Conservation (phyloP, 2,888 invertebrate species). For the Osmoderma eremita region DNA sequence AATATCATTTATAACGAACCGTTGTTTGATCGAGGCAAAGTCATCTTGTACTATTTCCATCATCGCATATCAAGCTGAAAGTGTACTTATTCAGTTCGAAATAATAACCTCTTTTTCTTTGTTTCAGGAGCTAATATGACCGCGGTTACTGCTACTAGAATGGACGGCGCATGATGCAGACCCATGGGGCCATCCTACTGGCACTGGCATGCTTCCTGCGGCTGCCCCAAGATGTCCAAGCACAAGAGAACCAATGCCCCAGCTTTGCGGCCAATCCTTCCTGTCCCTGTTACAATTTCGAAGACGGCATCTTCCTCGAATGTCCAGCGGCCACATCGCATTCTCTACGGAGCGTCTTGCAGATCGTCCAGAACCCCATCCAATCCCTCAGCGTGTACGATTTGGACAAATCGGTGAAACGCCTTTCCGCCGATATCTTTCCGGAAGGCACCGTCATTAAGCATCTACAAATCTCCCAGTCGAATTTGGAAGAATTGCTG, state of each 20-base stretch:
- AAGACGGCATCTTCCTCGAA: constrained; percentile 89
- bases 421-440: constrained; percentile 79
- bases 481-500: constrained; percentile 72
- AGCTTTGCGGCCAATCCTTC: constrained; percentile 80
- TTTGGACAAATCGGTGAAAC: constrained; percentile 82
- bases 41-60: no score
- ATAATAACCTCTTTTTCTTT: constrained; percentile 4
- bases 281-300: constrained; percentile 92
- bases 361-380: constrained; percentile 74
- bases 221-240: constrained; percentile 17
- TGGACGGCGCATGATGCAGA: constrained; percentile 29
- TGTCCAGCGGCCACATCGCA: constrained; percentile 84
- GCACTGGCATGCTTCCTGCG: constrained; percentile 33
- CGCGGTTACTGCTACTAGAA: constrained; percentile 4
- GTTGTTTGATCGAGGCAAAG: no score
- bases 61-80: no score
- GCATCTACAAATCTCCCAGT: constrained; percentile 69
- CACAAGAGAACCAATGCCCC: constrained; percentile 69
- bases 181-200: constrained; percentile 30
- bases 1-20: no score
- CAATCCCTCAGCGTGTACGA: constrained; percentile 91
- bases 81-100: no score
- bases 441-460: constrained; percentile 72
- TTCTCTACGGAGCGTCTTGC: constrained; percentile 78
- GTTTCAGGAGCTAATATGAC: constrained; percentile 29